A percentile compares a stretch with the other conserved stretches of the same genome.
Evolutionary conservation across 1,140 invertebrate species (phyloP).

Genomic region (Apis mellifera): DNA sequence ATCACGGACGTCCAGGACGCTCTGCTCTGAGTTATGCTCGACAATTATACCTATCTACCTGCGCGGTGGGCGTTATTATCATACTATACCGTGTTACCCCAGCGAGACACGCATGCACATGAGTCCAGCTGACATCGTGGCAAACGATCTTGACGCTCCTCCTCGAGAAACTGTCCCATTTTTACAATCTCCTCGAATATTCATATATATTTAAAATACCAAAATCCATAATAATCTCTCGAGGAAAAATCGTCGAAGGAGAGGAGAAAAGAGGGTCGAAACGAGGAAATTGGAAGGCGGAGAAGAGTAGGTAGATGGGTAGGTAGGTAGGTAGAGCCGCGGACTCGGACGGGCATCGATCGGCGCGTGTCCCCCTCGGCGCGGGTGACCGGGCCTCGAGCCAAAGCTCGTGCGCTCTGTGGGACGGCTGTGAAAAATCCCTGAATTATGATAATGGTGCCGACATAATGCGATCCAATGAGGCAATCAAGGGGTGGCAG

Average conservation of each 20-base stretch:
- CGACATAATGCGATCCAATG: slow-evolving; percentile 81
- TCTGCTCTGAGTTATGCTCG: slow-evolving; percentile 79
- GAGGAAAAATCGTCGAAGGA: neutral
- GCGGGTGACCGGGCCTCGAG: slow-evolving; percentile 67
- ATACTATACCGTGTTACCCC: slow-evolving; percentile 75
- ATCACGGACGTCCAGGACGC: slow-evolving; percentile 77
- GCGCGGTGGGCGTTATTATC: slow-evolving; percentile 77
- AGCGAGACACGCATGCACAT: slow-evolving; percentile 14
- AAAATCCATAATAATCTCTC: too few species aligned
- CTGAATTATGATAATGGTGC: slow-evolving; percentile 81
- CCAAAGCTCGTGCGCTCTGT: slow-evolving; percentile 68
- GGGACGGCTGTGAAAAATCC: slow-evolving; percentile 75
- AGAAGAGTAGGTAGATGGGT: too few species aligned
- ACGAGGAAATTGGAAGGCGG: too few species aligned
- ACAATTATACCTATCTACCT: slow-evolving; percentile 79
- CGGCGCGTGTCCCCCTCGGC: slow-evolving; percentile 62
- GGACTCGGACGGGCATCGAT: slow-evolving; percentile 56
- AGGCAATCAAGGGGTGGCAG: slow-evolving; percentile 79
- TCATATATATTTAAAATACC: too few species aligned
- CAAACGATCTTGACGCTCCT: neutral
- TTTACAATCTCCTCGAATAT: neutral
- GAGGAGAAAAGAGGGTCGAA: neutral
- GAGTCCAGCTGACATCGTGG: slow-evolving; percentile 42
- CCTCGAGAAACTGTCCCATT: neutral
- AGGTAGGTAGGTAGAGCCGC: slow-evolving; percentile 19